Conservation (phyloP, 1,140 invertebrate genomes). For the Drosophila murphyi region DNA sequence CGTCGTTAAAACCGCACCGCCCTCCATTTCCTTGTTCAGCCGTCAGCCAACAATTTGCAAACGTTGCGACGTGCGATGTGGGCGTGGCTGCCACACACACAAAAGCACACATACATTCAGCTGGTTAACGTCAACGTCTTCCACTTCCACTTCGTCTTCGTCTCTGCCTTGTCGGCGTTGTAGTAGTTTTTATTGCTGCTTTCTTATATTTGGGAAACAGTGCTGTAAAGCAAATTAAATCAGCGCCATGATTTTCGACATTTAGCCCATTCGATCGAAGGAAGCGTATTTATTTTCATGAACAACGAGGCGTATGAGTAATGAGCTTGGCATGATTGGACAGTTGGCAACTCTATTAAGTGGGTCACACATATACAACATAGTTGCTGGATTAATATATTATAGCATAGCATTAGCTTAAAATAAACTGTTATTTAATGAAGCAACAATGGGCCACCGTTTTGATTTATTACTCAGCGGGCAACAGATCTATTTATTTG, state of each 20-base stretch:
- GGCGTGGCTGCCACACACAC: conserved; percentile 46
- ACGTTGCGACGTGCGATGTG: conserved; percentile 34
- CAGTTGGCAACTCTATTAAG: conserved; percentile 24
- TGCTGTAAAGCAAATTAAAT: conserved; percentile 70
- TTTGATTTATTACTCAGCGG: background rate
- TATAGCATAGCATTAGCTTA: background rate
- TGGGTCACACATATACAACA: conserved; percentile 11
- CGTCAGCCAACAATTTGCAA: conserved; percentile 48
- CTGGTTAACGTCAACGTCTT: conserved; percentile 45
- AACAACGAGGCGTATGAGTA: conserved; percentile 59
- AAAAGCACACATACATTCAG: conserved; percentile 48
- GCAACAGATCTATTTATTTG: background rate
- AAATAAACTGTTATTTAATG: background rate
- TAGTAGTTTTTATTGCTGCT: conserved; percentile 5
- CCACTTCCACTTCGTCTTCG: background rate
- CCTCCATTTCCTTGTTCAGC: conserved; percentile 19
- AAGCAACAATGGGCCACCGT: background rate
- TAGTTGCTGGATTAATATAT: background rate
- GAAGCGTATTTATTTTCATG: conserved; percentile 10
- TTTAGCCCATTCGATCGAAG: conserved; percentile 8
- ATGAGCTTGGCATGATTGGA: conserved; percentile 44
- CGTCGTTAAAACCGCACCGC: conserved; percentile 44
- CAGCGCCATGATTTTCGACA: conserved; percentile 50
- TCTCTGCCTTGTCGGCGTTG: conserved; percentile 2
- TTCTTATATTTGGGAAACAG: conserved; percentile 22